These are phyloP conservation scores for Erebia palarica DNA, from an alignment of 2,888 invertebrate genomes.

Conservation along the genomic window DNA sequence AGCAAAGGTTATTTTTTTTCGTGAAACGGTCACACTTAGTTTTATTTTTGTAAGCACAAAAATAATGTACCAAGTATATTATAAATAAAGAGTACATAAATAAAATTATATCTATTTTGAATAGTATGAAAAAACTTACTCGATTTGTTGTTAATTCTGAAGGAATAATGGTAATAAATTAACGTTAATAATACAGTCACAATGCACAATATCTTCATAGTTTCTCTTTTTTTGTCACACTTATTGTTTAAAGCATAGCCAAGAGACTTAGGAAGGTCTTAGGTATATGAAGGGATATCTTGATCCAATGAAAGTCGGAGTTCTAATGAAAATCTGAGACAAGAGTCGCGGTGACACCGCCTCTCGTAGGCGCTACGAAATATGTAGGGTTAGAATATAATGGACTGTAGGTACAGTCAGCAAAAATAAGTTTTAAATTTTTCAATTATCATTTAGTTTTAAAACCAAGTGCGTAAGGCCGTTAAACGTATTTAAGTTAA, in stretches of 20 bases:
- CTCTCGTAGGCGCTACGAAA: conserved; percentile 17
- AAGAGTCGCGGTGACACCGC: not conserved
- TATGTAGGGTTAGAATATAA: conserved; percentile 13
- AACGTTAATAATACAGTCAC: conserved; percentile 54
- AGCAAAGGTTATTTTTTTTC: too few species aligned
- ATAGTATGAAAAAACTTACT: conserved; percentile 46
- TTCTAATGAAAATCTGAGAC: conserved; percentile 25
- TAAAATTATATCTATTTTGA: too few species aligned
- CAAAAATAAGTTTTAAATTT: not conserved
- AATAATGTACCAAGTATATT: too few species aligned
- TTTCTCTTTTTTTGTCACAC: not conserved
- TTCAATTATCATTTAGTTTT: too few species aligned
- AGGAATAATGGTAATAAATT: conserved; percentile 57
- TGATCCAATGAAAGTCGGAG: conserved; percentile 16
- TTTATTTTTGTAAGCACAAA: too few species aligned
- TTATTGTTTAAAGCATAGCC: not conserved
- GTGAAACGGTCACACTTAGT: too few species aligned
- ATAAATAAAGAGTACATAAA: not conserved
- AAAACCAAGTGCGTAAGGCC: too few species aligned
- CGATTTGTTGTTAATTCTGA: conserved; percentile 49
- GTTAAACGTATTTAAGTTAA: too few species aligned
- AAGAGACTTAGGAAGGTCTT: not conserved
- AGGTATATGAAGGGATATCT: conserved; percentile 9
- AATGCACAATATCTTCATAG: conserved; percentile 54
- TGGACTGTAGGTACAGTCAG: conserved; percentile 33